Base-by-base conservation (phyloP, 2,113 vertebrate species). In the Thunnus maccoyii region DNA sequence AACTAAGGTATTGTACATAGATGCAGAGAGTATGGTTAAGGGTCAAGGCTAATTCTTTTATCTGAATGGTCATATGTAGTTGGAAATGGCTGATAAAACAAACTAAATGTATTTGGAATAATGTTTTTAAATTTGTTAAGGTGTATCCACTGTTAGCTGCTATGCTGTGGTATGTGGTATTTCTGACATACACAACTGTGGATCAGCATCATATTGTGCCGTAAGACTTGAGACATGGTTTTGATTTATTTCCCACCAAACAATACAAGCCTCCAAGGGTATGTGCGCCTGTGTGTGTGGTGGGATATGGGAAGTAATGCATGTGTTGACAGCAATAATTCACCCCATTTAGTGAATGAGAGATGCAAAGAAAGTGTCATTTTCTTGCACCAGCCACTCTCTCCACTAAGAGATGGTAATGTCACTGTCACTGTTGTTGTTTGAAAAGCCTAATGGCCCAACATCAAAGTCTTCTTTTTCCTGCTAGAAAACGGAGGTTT, bases 261-360 rank as follows among this genome's bases (percentile, higher is more conserved):
- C 44, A 71, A 61, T 44, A 16, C 65, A 63, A 71, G 36, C 55
- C 63, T 72, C 66, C 71, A 51, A 86, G 36, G 65, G 60, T 77
- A 58, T 70, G 18, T 62, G 15, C 60, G 47, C 25, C 22, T 67
- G 44, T 54, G 57, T 50, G 55, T 47, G 25, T 44, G 50, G 60
- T 61, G n/a, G 17, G 13, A 58, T 83, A 60, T 57, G 62, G 73
- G 62, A 70, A 58, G 85, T 81, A 82, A 87, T 74, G 77, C 78
- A 67, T 85, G 80, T 80, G 80, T 76, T 84, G 83, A 90, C 81
- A 85, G 90, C 70, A 71, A 88, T 92, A 89, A 91, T 86, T 92
- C 86, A 87, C 54, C 63, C 85, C 80, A 91, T 91, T 93, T 88
- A 89, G 66, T 62, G 85, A 91, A 88, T 75, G 78, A 91, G 67